Evolutionary conservation across 1,140 invertebrate species (phyloP).

Genomic region (Ephestia elutella): DNA sequence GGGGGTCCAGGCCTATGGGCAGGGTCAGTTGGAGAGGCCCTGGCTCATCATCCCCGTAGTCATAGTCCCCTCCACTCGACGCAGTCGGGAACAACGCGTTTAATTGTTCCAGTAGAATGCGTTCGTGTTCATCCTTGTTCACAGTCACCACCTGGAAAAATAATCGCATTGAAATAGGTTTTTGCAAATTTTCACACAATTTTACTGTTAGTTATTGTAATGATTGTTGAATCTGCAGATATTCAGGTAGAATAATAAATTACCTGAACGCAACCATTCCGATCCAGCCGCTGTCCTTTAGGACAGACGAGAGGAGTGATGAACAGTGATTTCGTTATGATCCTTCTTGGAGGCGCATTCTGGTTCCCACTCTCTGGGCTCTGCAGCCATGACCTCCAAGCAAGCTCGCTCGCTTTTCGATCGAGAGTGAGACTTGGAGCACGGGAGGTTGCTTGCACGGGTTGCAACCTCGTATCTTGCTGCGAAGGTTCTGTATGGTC

Average conservation of each 20-base stretch:
- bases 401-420: slow-evolving; percentile 55
- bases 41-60: slow-evolving; percentile 59
- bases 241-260: not conserved
- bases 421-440: slow-evolving; percentile 57
- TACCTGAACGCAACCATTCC: slow-evolving; percentile 62
- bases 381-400: slow-evolving; percentile 60
- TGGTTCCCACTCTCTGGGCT: slow-evolving; percentile 56
- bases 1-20: slow-evolving; percentile 54
- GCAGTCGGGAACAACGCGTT: slow-evolving; percentile 56
- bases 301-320: slow-evolving; percentile 60
- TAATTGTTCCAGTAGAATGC: slow-evolving; percentile 54
- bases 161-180: not conserved
- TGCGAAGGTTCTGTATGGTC: not conserved
- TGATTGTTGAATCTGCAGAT: no score
- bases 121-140: slow-evolving; percentile 57
- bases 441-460: slow-evolving; percentile 42
- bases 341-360: slow-evolving; percentile 55
- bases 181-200: no score
- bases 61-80: slow-evolving; percentile 48
- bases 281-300: slow-evolving; percentile 58
- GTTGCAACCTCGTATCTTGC: not conserved
- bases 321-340: slow-evolving; percentile 65
- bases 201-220: no score
- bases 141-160: slow-evolving; percentile 57
- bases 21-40: slow-evolving; percentile 60